A percentile compares a stretch with the other conserved stretches of the same genome.
Conservation (phyloP, 2,797 vertebrate genomes). For the Cyprinodon diabolis region DNA sequence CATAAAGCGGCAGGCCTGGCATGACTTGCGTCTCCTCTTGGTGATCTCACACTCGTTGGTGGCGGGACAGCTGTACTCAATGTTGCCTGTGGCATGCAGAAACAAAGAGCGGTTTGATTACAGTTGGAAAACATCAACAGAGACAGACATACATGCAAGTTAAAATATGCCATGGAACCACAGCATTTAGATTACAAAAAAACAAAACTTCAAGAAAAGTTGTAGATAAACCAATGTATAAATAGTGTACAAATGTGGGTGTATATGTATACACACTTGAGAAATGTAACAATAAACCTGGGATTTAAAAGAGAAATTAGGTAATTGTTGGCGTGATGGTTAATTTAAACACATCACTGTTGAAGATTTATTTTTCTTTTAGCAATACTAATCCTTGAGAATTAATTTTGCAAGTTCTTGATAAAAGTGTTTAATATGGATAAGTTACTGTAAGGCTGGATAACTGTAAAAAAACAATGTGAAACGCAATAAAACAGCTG, state of each 20-base stretch:
- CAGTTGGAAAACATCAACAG: constrained; percentile 41
- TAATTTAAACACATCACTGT: no score
- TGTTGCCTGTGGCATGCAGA: constrained; percentile 87
- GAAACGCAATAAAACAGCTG: no score
- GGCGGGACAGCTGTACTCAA: constrained; percentile 98
- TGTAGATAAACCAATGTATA: no score
- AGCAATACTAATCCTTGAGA: no score
- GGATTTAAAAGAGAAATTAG: no score
- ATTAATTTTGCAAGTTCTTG: no score
- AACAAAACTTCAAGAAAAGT: not conserved
- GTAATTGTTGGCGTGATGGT: no score
- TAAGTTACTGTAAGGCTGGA: no score
- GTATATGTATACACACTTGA: not conserved
- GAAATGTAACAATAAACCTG: not conserved
- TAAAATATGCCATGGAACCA: not conserved
- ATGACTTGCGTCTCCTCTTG: constrained; percentile 98
- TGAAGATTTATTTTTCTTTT: no score
- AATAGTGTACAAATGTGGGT: not conserved
- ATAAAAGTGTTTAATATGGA: no score
- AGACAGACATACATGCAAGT: not conserved
- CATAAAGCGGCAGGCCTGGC: constrained; percentile 99
- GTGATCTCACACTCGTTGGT: constrained; percentile 99
- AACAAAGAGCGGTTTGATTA: constrained; percentile 65
- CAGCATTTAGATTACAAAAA: not conserved
- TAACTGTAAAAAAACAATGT: no score